phyloP scores from a whole-genome alignment of 2,797 vertebrate species.

The Picus viridis region DNA sequence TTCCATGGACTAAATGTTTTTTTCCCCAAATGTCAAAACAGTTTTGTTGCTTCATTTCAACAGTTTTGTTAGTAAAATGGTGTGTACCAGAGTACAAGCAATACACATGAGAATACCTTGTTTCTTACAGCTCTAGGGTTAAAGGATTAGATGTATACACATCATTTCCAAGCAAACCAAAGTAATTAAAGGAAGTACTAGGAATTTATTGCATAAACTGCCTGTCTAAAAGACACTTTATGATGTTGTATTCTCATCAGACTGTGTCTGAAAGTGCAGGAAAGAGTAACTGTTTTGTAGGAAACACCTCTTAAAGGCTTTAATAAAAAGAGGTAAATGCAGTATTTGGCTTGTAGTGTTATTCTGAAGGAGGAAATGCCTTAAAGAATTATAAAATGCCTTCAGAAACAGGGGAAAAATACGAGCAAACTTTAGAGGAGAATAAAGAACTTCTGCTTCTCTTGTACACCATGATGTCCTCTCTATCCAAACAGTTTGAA shows the following conservation, averaged over 20 bases:
- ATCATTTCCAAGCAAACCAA: neutral
- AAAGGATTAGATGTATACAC: neutral
- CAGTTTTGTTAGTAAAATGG: neutral
- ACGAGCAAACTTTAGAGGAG: neutral
- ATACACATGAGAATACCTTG: neutral
- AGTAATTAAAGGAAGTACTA: neutral
- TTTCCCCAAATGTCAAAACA: neutral
- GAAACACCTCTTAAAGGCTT: neutral
- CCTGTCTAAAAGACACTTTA: neutral
- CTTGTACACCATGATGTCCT: neutral
- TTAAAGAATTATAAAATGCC: neutral
- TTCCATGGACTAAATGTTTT: slow-evolving; percentile 16
- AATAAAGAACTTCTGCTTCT: neutral
- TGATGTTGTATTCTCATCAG: neutral
- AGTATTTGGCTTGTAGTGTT: neutral
- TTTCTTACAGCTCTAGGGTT: neutral
- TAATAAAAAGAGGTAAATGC: neutral
- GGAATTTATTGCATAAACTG: neutral
- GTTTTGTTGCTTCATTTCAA: neutral
- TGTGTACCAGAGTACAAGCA: neutral
- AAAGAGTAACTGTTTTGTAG: neutral
- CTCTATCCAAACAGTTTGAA: neutral
- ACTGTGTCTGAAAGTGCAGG: neutral
- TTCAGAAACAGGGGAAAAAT: neutral
- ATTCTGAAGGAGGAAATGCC: neutral